Evolutionary conservation across 2,888 invertebrate species (phyloP).

Genomic region (Sinelater perroti): DNA sequence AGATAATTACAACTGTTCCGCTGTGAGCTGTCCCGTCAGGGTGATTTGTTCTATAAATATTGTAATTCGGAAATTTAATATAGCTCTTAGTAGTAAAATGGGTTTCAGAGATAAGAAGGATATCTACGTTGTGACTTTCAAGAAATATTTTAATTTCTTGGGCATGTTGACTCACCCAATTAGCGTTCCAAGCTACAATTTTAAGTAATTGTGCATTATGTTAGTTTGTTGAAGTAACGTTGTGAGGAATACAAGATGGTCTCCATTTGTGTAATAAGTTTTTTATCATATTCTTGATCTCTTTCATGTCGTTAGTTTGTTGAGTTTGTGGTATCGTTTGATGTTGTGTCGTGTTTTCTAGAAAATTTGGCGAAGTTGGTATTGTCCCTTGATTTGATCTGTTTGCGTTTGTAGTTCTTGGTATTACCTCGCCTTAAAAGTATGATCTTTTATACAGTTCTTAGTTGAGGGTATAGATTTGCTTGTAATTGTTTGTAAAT

Average conservation of each 20-base stretch:
- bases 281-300: constrained; percentile 9
- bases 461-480: neutral
- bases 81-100: constrained; percentile 7
- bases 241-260: too few relatives aligned
- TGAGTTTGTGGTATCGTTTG: constrained; percentile 3
- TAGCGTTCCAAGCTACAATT: constrained; percentile 14
- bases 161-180: constrained; percentile 7
- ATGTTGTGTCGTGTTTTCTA: too few relatives aligned
- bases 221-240: neutral
- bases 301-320: neutral
- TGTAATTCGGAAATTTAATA: constrained; percentile 13
- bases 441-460: neutral
- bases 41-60: constrained; percentile 29
- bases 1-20: too few relatives aligned
- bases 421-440: neutral
- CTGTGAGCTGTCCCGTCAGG: constrained; percentile 32
- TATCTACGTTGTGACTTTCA: constrained; percentile 8
- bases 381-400: neutral
- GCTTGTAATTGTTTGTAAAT: neutral
- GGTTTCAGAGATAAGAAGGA: too few relatives aligned
- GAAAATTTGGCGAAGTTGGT: too few relatives aligned
- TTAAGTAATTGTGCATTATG: constrained; percentile 5
- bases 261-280: neutral
- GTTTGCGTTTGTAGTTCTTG: neutral
- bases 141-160: constrained; percentile 8